These are phyloP conservation scores for Sphaeramia orbicularis DNA, from an alignment of 2,797 vertebrate species.

Conservation along the genomic window DNA sequence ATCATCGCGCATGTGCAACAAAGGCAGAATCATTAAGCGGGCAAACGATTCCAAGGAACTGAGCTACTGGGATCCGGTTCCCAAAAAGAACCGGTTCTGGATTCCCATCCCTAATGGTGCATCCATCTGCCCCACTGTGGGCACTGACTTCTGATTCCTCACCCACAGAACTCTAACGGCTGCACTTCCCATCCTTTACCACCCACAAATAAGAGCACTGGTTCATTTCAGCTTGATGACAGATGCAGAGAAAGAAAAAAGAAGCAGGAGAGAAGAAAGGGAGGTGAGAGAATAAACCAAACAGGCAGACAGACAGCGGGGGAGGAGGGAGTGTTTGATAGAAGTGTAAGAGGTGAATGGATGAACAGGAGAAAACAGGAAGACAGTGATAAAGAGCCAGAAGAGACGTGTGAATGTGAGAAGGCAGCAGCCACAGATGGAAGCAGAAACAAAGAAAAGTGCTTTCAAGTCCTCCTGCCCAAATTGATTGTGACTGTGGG, in stretches of 20 bases:
- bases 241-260: slow-evolving; percentile 29
- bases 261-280: slow-evolving; percentile 13
- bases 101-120: too few relatives aligned
- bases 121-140: slow-evolving; percentile 50
- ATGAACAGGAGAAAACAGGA: slow-evolving; percentile 53
- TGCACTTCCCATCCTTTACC: slow-evolving; percentile 53
- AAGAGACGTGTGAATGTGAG: slow-evolving; percentile 42
- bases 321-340: slow-evolving; percentile 31
- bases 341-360: slow-evolving; percentile 42
- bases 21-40: too few relatives aligned
- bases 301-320: slow-evolving; percentile 24
- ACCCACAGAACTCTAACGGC: slow-evolving; percentile 53
- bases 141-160: slow-evolving; percentile 40
- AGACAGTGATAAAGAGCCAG: slow-evolving; percentile 58
- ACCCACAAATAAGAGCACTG: slow-evolving; percentile 63
- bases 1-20: too few relatives aligned
- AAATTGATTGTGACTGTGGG: slow-evolving; percentile 79
- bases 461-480: slow-evolving; percentile 47
- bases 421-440: slow-evolving; percentile 54
- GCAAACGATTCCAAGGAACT: too few relatives aligned
- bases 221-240: slow-evolving; percentile 73
- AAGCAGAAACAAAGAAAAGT: slow-evolving; percentile 65
- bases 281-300: slow-evolving; percentile 39
- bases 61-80: too few relatives aligned
- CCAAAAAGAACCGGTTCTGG: too few relatives aligned